Percentiles rank a stretch among this genome's conserved stretches.
phyloP scores from a whole-genome alignment of 2,797 vertebrate species.

The Neosalanx taihuensis region DNA sequence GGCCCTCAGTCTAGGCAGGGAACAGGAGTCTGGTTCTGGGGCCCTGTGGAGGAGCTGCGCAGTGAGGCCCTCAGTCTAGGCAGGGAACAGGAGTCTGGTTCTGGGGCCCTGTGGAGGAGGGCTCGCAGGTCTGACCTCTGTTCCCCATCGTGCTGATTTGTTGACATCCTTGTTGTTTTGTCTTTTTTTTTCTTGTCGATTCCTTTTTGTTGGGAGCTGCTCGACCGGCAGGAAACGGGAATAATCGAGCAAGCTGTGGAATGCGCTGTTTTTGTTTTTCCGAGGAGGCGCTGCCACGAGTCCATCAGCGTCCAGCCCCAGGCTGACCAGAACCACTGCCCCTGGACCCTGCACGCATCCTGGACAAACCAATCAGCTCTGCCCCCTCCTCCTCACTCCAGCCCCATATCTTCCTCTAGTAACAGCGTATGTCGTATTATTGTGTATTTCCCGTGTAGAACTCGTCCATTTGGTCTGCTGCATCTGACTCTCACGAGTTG shows the following conservation, averaged over 20 bases:
- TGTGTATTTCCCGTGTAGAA: too few relatives aligned
- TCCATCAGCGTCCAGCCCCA: not conserved
- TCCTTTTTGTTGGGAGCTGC: slow-evolving; percentile 61
- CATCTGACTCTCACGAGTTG: not conserved
- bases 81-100: not conserved
- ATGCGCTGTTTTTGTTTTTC: slow-evolving; percentile 70
- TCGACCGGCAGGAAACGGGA: slow-evolving; percentile 64
- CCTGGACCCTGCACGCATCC: too few relatives aligned
- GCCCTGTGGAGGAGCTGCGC: not conserved
- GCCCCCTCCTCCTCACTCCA: too few relatives aligned
- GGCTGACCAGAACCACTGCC: too few relatives aligned
- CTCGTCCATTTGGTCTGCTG: too few relatives aligned
- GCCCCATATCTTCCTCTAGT: too few relatives aligned
- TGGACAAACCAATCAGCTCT: too few relatives aligned
- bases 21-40: too few relatives aligned
- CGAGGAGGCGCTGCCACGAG: not conserved
- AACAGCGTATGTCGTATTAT: too few relatives aligned
- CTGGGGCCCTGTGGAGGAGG: not conserved
- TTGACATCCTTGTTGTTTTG: slow-evolving; percentile 57
- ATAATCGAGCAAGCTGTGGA: slow-evolving; percentile 70
- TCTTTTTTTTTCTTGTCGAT: slow-evolving; percentile 70
- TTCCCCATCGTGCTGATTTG: slow-evolving; percentile 43
- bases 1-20: too few relatives aligned
- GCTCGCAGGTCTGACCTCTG: not conserved
- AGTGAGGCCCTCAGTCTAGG: not conserved